phyloP scores from a whole-genome alignment of 2,113 vertebrate species.

The Xiphophorus hellerii region DNA sequence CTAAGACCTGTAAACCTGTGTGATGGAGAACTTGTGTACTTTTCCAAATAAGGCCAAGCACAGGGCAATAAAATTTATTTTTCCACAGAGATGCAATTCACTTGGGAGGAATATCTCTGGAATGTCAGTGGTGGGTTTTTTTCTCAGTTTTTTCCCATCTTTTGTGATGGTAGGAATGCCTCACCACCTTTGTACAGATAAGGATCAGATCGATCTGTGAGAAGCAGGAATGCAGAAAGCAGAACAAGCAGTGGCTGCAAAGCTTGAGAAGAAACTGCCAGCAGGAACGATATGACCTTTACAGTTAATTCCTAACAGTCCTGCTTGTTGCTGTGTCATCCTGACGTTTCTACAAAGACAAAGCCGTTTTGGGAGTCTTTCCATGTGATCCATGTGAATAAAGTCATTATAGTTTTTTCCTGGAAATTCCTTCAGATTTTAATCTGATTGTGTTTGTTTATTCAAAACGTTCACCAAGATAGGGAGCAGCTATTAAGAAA shows the following conservation, averaged over 20 bases:
- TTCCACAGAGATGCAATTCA: constrained; percentile 70
- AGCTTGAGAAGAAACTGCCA: constrained; percentile 30
- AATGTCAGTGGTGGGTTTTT: constrained; percentile 71
- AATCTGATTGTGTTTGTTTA: constrained; percentile 56
- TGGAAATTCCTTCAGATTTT: constrained; percentile 71
- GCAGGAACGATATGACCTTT: constrained; percentile 51
- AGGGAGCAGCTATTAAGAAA: constrained; percentile 30
- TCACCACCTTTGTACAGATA: constrained; percentile 74
- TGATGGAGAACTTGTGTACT: constrained; percentile 68
- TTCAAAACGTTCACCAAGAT: constrained; percentile 35
- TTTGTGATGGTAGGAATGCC: constrained; percentile 79
- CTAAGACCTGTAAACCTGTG: constrained; percentile 46
- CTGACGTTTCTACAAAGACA: constrained; percentile 38
- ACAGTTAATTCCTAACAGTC: constrained; percentile 37
- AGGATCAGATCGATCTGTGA: constrained; percentile 72
- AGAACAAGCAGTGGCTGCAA: constrained; percentile 22
- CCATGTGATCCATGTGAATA: not conserved
- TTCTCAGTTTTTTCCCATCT: constrained; percentile 70
- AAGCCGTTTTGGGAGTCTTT: constrained; percentile 10
- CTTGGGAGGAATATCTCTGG: constrained; percentile 74
- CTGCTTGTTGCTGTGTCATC: constrained; percentile 33
- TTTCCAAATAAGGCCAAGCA: constrained; percentile 57
- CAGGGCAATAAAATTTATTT: constrained; percentile 69
- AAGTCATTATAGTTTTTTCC: constrained; percentile 22
- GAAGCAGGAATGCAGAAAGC: constrained; percentile 70